These are phyloP conservation scores for Conus betulinus DNA, from an alignment of 1,140 invertebrate species.

Conservation along the genomic window DNA sequence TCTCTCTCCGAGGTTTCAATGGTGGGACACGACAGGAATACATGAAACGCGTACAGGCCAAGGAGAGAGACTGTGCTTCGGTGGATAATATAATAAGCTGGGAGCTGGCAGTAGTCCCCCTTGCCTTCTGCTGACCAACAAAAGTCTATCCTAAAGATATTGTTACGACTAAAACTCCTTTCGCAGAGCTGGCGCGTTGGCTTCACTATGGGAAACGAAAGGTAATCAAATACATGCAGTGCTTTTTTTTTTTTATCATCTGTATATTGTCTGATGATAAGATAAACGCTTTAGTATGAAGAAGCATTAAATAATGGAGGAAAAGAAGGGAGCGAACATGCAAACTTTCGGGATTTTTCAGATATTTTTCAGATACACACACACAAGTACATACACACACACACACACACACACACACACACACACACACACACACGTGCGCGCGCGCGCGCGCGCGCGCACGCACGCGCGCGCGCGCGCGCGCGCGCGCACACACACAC, in stretches of 20 bases:
- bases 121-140: neutral
- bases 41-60: neutral
- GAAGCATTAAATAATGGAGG: neutral
- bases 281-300: neutral
- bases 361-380: no score
- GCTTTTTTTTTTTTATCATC: neutral
- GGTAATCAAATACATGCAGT: neutral
- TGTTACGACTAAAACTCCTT: neutral
- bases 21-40: neutral
- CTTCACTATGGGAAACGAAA: conserved; percentile 29
- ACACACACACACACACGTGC: no score
- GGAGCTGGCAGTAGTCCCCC: neutral
- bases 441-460: no score
- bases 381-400: no score
- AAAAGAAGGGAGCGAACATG: no score
- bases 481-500: no score
- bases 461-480: no score
- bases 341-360: no score
- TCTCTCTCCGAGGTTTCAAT: neutral
- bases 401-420: no score
- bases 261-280: neutral
- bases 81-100: neutral
- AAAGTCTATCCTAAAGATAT: conserved; percentile 26
- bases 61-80: neutral
- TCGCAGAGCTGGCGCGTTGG: conserved; percentile 33